phyloP scores from a whole-genome alignment of 1,140 invertebrate species.

The Ips nitidus region DNA sequence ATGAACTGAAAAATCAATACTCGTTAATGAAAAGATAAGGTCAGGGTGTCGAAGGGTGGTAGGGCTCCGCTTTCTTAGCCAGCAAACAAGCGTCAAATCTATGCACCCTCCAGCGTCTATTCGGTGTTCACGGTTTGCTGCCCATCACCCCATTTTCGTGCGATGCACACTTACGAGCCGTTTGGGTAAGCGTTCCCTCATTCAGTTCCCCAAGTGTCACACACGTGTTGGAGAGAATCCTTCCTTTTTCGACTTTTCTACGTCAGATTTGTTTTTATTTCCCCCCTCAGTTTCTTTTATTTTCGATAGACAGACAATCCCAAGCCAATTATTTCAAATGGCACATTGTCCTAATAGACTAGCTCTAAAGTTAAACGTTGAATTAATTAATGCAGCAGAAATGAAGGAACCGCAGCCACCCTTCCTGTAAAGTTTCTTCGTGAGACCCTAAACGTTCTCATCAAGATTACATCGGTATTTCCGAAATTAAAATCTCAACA shows the following conservation, averaged over 20 bases:
- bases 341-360: too few relatives aligned
- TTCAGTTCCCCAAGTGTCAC: slow-evolving; percentile 18
- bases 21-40: slow-evolving; percentile 33
- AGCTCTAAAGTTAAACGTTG: too few relatives aligned
- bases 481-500: slow-evolving; percentile 46
- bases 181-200: slow-evolving; percentile 26
- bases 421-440: slow-evolving; percentile 5
- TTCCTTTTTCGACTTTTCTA: too few relatives aligned
- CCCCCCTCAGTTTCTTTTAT: too few relatives aligned
- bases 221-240: slow-evolving; percentile 18
- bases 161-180: slow-evolving; percentile 39
- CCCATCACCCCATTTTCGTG: slow-evolving; percentile 47
- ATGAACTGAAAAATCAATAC: slow-evolving; percentile 23
- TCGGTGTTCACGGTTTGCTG: slow-evolving; percentile 52
- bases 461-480: slow-evolving; percentile 46
- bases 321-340: too few relatives aligned
- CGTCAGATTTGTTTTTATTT: too few relatives aligned
- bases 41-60: slow-evolving; percentile 30
- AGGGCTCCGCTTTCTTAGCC: slow-evolving; percentile 35
- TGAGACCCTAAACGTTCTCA: slow-evolving; percentile 44
- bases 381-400: too few relatives aligned
- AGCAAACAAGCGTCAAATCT: slow-evolving; percentile 47
- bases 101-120: slow-evolving; percentile 44
- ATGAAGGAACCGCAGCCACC: neutral
- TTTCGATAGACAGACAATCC: too few relatives aligned